These are phyloP conservation scores for Caenorhabditis briggsae DNA, from an alignment of 1,140 invertebrate species.

Conservation along the genomic window DNA sequence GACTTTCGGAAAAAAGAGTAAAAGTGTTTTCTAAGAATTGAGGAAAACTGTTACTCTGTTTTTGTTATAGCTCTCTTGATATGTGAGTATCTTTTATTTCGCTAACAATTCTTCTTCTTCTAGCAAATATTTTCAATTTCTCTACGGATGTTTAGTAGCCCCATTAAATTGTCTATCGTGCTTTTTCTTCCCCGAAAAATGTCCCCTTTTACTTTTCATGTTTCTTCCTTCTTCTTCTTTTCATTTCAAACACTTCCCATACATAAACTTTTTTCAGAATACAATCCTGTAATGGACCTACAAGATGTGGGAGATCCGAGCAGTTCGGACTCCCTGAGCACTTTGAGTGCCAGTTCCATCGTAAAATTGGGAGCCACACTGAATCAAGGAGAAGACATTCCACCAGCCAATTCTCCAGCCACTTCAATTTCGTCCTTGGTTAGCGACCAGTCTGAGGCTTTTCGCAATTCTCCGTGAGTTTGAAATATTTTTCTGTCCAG, in stretches of 20 bases:
- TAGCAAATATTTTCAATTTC: neutral
- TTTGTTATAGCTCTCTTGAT: too few species aligned
- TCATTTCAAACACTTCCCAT: neutral
- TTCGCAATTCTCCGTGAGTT: slow-evolving; percentile 40
- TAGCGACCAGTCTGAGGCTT: slow-evolving; percentile 15
- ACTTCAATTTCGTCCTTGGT: slow-evolving; percentile 4
- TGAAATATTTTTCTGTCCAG: neutral
- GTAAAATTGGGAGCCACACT: slow-evolving; percentile 17
- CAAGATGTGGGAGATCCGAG: neutral
- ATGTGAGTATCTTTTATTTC: neutral
- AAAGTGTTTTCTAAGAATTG: neutral
- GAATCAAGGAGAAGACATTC: slow-evolving; percentile 44
- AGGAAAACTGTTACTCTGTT: neutral
- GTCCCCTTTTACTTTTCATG: too few species aligned
- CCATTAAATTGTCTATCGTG: neutral
- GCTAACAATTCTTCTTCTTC: neutral
- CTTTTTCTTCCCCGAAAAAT: neutral
- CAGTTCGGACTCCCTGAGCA: neutral
- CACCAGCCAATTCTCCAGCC: slow-evolving; percentile 9
- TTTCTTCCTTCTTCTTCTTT: too few species aligned
- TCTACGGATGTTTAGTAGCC: neutral
- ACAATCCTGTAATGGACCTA: neutral
- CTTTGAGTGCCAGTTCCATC: neutral
- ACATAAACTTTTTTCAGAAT: neutral
- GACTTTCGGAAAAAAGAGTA: neutral